Evolutionary conservation across 53 echinoderm and acorn worm genomes (phyloP).

Genomic region (Hippasteria phrygiana): DNA sequence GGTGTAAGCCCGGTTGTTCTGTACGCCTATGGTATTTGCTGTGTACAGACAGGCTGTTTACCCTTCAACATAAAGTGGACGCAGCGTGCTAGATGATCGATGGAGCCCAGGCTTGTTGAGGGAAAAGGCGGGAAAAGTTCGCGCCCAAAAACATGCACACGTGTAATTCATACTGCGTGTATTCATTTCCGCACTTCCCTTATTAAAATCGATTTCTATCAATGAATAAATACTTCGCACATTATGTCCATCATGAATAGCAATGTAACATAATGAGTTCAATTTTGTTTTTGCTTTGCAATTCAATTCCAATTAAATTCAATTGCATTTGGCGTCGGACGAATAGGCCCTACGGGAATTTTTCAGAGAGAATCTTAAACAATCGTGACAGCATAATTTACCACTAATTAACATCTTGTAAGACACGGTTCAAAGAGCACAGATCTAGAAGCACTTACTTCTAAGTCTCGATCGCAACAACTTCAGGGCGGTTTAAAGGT

Average conservation of each 20-base stretch:
- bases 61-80: background rate
- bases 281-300: no score
- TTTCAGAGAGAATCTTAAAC: background rate
- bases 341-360: background rate
- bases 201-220: background rate
- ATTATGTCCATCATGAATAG: no score
- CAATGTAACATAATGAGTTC: no score
- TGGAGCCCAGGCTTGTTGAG: background rate
- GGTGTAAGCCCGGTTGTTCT: background rate
- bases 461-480: background rate
- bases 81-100: background rate
- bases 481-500: background rate
- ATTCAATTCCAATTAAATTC: no score
- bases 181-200: background rate
- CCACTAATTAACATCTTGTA: background rate
- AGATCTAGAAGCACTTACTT: background rate
- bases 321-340: background rate
- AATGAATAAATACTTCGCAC: background rate
- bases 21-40: background rate
- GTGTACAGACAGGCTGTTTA: background rate
- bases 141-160: background rate
- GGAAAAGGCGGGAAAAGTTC: background rate
- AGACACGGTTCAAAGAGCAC: background rate
- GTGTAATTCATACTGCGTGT: background rate
- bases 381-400: conserved; percentile 1